Evolutionary conservation across 2,888 invertebrate species (phyloP), one percentile per base, ranked within the genome.

Genomic region (Sphaeridia pumilis): DNA sequence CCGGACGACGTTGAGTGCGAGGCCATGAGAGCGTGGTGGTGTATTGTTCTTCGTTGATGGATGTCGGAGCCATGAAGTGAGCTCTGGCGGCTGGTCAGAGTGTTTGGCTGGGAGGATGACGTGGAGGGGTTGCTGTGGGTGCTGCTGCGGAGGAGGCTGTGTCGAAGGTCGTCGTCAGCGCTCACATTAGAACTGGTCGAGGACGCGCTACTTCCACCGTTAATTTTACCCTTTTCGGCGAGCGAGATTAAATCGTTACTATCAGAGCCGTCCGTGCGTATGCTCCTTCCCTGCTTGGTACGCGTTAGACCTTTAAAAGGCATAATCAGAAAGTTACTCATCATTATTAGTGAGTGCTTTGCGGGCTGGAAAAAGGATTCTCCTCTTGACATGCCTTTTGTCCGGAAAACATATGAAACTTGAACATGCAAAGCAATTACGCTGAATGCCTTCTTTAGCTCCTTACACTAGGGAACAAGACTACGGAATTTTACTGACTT

Each of bases 161-260:
- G 55, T 49, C 49, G 58, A 14, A 61, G 57, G 49, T 66, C 73
- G 67, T 74, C 69, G 49, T 69, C 77, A 0, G 78, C 76, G 63
- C 75, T 75, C 10, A 74, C 74, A 42, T 75, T 75, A n/a, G 75
- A 75, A 59, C 74, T 74, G 57, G 75, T 75, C 53, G 75, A 75
- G 2, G 74, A 75, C 46, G 69, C 70, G 63, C 73, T 74, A 63
- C 72, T 72, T 52, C 73, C 71, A 46, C 71, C 69, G 21, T 73
- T 73, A 25, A 71, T 72, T 51, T 71, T 68, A n/a, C 75, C 75
- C 59, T 74, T 75, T 66, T 76, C 75, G 28, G 74, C 75, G 61
- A 75, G 65, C 1, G 75, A 75, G 56, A 74, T 73, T 35, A 75
- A 69, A 61, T 74, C 73, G 53, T 69, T 59, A 38, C 17, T 38